Base-by-base conservation (phyloP, 2,888 invertebrate species). In the Acleris laterana region DNA sequence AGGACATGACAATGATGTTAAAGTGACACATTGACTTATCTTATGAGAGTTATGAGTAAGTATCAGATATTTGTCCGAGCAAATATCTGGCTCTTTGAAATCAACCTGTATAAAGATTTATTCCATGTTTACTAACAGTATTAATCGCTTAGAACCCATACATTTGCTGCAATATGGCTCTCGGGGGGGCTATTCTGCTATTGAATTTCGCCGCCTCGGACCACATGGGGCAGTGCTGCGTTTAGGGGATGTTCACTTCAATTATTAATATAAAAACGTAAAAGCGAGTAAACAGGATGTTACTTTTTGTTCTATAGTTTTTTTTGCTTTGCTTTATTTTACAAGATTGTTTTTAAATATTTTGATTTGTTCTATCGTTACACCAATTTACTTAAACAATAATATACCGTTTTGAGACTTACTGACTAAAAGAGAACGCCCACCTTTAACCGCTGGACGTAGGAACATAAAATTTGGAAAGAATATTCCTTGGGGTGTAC, bases 181-280 rank as follows among this genome's bases (percentile, higher is more conserved):
- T 57, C 57, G n/a, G 25, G 57, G 51, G 57, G 57, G 55, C 55
- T 42, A 55, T 57, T 57, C 44, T 46, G 22, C 44, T 46, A 57
- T 57, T 57, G 44, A 57, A 57, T 42, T 55, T 42, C 55, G n/a
- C 20, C 42, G 53, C 52, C 52, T 52, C 55, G 56, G 42, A 44
- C 57, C 57, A 57, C 57, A 46, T 57, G 57, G 57, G 57, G 57
- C 25, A 57, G 25, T 25, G 16, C 1, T 25, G 46, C 57, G 46
- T 42, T 55, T 55, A 42, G 55, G 55, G 55, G 57, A 57, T 46
- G 57, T 44, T 22, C 44, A 46, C 44, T 57, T 57, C 57, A 46
- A 57, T 57, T 57, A 44, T 57, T 3, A 46, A 22, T 17, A 42
- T 1, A 44, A 25, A 48, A 58, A 28, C 32, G 7, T 9, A 28